Base-by-base conservation (phyloP, 2,888 invertebrate genomes). In the Neria commutata region DNA sequence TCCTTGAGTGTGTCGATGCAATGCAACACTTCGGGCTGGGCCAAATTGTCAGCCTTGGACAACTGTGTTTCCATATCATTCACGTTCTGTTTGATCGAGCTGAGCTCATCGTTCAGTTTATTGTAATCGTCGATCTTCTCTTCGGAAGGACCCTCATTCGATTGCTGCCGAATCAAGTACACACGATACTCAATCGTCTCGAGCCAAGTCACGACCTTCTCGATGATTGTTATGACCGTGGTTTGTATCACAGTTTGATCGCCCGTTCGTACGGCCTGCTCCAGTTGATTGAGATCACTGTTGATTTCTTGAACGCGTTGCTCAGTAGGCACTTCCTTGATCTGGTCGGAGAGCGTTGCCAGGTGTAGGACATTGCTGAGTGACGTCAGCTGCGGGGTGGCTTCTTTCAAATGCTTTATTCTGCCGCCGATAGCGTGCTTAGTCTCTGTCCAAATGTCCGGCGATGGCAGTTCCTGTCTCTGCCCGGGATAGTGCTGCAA, bases 111-210 rank as follows among this genome's bases (percentile, higher is more conserved):
- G 57, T 85, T 85, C 2, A 91, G 82, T 70, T 87, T 85, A 65
- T 85, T 85, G 47, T 91, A 85, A 67, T 86, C 84, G 63, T 84
- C 79, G 4, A 90, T 80, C 62, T 87, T 84, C 62, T 85, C 85
- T 68, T 86, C 84, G n/a, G 88, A 84, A 1, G 86, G 86, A 11
- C 85, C 85, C 49, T 86, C 84, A 19, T 83, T 83, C 0, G 84
- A 84, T 75, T 86, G 84, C 66, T 86, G 85, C n/a, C 84, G 76
- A 61, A 85, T 85, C 23, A 87, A 77, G 69, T 87, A 89, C 48
- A 92, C 90, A 69, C 88, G 87, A 67, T 92, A 92, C 75, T 92
- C 92, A 60, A 94, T 91, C 24, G 90, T 91, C 82, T 94, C 91
- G 45, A 94, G 78, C 91, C 93, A 93, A 14, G 89, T 89, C 0